phyloP scores from a whole-genome alignment of 2,113 vertebrate genomes.

The Pogonocichla stellata region DNA sequence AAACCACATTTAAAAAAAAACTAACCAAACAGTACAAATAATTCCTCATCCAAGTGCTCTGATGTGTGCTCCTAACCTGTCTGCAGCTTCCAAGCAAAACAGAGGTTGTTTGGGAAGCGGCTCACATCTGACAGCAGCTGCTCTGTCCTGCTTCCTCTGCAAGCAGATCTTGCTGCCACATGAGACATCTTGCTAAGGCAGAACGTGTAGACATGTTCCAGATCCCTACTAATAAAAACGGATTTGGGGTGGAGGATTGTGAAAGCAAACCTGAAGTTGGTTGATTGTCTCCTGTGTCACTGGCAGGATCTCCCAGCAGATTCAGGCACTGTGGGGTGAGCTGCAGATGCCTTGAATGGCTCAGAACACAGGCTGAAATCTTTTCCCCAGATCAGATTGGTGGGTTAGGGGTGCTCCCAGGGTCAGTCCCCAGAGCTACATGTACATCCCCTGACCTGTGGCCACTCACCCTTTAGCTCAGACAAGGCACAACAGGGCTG shows the following conservation, averaged over 20 bases:
- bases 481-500: background rate
- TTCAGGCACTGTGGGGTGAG: background rate
- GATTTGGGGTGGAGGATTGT: slow-evolving; percentile 13
- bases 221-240: background rate
- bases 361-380: rapidly evolving
- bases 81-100: slow-evolving; percentile 57
- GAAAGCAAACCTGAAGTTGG: background rate
- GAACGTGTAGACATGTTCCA: background rate
- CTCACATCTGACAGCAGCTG: slow-evolving; percentile 11
- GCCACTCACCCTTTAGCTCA: background rate
- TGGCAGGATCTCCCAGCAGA: background rate
- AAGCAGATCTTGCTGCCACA: slow-evolving; percentile 21
- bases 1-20: slow-evolving; percentile 30
- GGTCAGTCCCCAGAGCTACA: background rate
- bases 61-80: slow-evolving; percentile 29
- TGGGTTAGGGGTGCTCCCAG: background rate
- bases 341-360: background rate
- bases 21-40: slow-evolving; percentile 53
- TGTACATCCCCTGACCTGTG: no score
- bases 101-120: slow-evolving; percentile 46
- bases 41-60: slow-evolving; percentile 34
- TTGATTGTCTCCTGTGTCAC: background rate
- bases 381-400: background rate
- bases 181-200: slow-evolving; percentile 28
- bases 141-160: slow-evolving; percentile 18